These are phyloP conservation scores for Acronicta leporina DNA, from an alignment of 2,888 invertebrate species.

Conservation along the genomic window DNA sequence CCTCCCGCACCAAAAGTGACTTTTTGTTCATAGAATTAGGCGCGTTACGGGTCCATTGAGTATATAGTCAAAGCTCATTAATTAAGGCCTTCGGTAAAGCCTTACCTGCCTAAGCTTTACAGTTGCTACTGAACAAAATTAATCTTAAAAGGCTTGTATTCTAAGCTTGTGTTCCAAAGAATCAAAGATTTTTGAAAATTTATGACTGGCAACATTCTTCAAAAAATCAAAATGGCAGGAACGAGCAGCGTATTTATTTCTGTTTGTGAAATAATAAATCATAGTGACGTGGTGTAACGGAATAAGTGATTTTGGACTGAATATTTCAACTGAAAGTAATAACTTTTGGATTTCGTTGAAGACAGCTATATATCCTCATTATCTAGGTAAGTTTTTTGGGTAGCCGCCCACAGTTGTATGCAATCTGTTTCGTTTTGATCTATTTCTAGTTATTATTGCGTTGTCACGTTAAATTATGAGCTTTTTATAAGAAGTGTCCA, in stretches of 20 bases:
- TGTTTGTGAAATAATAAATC: conserved; percentile 71
- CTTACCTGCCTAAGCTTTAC: not conserved
- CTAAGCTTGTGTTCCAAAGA: too few relatives aligned
- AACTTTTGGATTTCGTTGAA: conserved; percentile 49
- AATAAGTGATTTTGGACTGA: conserved; percentile 67
- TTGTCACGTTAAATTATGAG: conserved; percentile 42
- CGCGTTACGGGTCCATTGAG: too few relatives aligned
- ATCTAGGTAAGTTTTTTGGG: conserved; percentile 75
- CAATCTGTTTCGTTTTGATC: conserved; percentile 79
- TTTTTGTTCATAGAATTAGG: too few relatives aligned
- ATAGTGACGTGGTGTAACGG: conserved; percentile 83
- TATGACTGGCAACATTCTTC: conserved; percentile 57
- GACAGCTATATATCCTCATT: conserved; percentile 46
- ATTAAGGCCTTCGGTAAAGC: too few relatives aligned
- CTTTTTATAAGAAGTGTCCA: conserved; percentile 27
- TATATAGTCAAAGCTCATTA: too few relatives aligned
- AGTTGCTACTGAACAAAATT: conserved; percentile 2
- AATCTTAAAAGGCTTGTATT: conserved; percentile 22
- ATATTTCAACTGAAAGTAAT: conserved; percentile 20
- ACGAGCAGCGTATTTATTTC: conserved; percentile 69
- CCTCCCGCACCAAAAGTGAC: too few relatives aligned
- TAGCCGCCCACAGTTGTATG: conserved; percentile 77
- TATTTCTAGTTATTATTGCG: conserved; percentile 61
- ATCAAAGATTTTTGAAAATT: not conserved
- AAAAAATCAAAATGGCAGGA: conserved; percentile 83